Conservation (phyloP, 2,888 invertebrate species). For the Lasioglossum oenotherae region DNA sequence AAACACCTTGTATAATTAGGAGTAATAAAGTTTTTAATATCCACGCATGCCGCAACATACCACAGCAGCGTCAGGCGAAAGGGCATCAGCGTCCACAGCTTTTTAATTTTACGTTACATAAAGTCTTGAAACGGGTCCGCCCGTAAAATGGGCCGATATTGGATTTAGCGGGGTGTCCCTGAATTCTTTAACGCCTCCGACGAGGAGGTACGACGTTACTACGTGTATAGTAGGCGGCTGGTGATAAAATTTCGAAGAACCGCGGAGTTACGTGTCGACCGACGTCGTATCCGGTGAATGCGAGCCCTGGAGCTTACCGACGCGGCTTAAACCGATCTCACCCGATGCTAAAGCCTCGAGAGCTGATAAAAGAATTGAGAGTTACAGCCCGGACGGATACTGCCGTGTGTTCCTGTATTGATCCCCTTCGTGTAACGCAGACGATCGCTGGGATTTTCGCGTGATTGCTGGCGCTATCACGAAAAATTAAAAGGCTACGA, state of each 20-base stretch:
- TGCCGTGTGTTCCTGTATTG: neutral
- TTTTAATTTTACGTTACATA: slow-evolving; percentile 49
- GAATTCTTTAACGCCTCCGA: slow-evolving; percentile 22
- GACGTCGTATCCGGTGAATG: slow-evolving; percentile 7
- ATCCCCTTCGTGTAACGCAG: neutral
- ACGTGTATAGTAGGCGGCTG: slow-evolving; percentile 13
- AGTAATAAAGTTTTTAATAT: neutral
- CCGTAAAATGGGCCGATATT: slow-evolving; percentile 29
- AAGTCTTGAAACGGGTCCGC: slow-evolving; percentile 3
- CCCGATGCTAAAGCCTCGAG: slow-evolving; percentile 4
- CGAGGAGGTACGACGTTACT: neutral
- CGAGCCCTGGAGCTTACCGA: slow-evolving; percentile 8
- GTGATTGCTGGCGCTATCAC: neutral
- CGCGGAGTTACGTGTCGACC: slow-evolving; percentile 1
- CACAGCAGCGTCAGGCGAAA: too few species aligned
- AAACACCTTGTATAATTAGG: too few species aligned
- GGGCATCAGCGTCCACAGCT: neutral
- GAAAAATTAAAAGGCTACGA: neutral
- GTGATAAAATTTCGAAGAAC: slow-evolving; percentile 1
- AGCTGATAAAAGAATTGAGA: slow-evolving; percentile 13
- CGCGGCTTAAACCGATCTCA: slow-evolving; percentile 16
- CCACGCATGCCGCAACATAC: too few species aligned
- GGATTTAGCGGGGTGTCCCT: slow-evolving; percentile 8
- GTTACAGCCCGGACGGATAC: slow-evolving; percentile 5
- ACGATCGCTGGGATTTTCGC: neutral